Evolutionary conservation across 2,113 vertebrate genomes (phyloP).

Genomic region (Ciconia boyciana): DNA sequence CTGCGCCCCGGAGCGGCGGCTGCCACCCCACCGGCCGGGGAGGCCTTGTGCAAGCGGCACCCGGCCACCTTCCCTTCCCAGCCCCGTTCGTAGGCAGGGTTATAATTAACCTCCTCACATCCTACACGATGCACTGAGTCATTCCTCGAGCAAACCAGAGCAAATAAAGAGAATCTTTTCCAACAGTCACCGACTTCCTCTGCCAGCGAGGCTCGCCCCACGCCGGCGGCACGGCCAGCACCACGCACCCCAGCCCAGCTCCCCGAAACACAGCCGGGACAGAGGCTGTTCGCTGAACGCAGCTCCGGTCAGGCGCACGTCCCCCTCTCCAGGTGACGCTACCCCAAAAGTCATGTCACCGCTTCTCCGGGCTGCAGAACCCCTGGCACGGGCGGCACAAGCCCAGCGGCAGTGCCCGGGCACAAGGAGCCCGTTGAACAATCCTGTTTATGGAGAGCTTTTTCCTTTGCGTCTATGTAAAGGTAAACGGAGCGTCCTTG

Average conservation of each 20-base stretch:
- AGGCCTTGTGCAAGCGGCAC: neutral
- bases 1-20: neutral
- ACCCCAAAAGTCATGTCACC: neutral
- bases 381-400: rapidly evolving
- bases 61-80: neutral
- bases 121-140: conserved; percentile 46
- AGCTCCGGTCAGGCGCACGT: rapidly evolving
- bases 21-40: neutral
- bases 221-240: neutral
- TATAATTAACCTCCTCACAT: conserved; percentile 59
- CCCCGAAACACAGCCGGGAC: neutral
- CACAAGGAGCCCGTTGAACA: conserved; percentile 8
- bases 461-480: neutral
- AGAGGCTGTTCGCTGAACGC: neutral
- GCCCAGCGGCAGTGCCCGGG: neutral
- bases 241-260: neutral
- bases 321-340: neutral
- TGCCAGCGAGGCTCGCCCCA: neutral
- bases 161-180: neutral
- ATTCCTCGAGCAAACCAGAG: neutral
- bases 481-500: neutral
- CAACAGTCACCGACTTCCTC: conserved; percentile 6
- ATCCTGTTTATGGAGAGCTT: neutral
- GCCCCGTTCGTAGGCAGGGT: neutral
- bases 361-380: neutral